Conservation (phyloP, 2,888 invertebrate genomes). For the Drosophila merina region DNA sequence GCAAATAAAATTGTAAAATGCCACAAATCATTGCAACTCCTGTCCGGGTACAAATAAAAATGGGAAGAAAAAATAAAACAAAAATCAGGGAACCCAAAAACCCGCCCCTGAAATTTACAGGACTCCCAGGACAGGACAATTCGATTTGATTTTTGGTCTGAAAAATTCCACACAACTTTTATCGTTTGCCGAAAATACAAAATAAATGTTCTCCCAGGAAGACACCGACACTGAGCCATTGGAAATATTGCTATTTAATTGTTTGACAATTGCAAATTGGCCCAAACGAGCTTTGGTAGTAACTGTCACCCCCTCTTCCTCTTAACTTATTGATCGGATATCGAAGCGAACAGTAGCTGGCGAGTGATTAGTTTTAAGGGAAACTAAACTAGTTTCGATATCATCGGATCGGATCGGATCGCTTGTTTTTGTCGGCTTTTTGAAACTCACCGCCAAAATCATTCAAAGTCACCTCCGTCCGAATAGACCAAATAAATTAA, state of each 20-base stretch:
- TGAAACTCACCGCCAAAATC: slow-evolving; percentile 55
- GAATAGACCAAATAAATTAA: slow-evolving; percentile 32
- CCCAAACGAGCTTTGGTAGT: slow-evolving; percentile 14
- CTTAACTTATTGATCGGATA: slow-evolving; percentile 28
- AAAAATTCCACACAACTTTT: slow-evolving; percentile 65
- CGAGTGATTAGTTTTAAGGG: slow-evolving; percentile 37
- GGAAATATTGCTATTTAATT: slow-evolving; percentile 76
- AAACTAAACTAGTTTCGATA: slow-evolving; percentile 35
- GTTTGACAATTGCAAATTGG: slow-evolving; percentile 57
- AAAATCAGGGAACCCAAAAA: slow-evolving; percentile 28
- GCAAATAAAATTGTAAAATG: slow-evolving; percentile 75
- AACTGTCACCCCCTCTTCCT: not conserved
- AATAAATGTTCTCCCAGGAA: slow-evolving; percentile 54
- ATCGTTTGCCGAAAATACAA: slow-evolving; percentile 66
- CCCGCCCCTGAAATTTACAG: slow-evolving; percentile 66
- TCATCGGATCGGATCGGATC: not conserved
- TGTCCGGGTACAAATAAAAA: slow-evolving; percentile 49
- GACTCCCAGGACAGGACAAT: slow-evolving; percentile 54
- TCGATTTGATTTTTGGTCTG: slow-evolving; percentile 62
- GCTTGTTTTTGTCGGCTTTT: slow-evolving; percentile 18
- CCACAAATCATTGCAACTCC: slow-evolving; percentile 76
- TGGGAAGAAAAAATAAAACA: slow-evolving; percentile 6
- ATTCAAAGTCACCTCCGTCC: slow-evolving; percentile 54
- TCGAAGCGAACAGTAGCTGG: slow-evolving; percentile 32
- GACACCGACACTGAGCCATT: slow-evolving; percentile 7